phyloP scores from a whole-genome alignment of 2,797 vertebrate species.

The Florisuga fusca region DNA sequence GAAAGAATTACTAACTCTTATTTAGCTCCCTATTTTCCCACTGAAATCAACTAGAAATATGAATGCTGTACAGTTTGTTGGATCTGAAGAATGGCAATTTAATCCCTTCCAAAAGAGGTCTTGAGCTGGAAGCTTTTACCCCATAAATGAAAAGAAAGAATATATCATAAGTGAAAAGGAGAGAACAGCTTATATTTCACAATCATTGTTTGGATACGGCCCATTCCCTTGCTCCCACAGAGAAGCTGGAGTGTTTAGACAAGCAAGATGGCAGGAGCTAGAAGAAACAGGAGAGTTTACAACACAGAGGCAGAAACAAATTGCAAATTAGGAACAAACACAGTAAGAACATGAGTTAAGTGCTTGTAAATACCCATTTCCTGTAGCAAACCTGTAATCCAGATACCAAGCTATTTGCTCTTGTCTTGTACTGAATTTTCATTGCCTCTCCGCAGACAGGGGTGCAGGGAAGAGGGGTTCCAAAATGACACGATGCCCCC shows the following conservation, averaged over 20 bases:
- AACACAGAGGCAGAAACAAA: not conserved
- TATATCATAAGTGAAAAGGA: not conserved
- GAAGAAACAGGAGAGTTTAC: not conserved
- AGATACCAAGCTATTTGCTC: not conserved
- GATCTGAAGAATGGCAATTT: not conserved
- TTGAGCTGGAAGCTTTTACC: not conserved
- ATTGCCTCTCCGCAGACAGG: not conserved
- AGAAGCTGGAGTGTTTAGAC: not conserved
- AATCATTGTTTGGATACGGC: not conserved
- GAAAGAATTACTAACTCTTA: not conserved
- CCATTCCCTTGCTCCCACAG: not conserved
- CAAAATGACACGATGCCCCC: not conserved
- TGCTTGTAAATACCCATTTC: not conserved
- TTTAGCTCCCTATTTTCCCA: not conserved
- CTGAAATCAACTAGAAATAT: not conserved
- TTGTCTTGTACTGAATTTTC: conserved; percentile 18
- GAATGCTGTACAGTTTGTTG: not conserved
- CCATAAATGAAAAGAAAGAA: not conserved
- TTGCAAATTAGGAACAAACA: not conserved
- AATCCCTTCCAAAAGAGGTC: not conserved
- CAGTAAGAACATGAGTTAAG: not conserved
- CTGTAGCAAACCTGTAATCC: not conserved
- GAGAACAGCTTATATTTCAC: not conserved
- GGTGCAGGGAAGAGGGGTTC: not conserved
- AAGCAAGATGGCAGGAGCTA: not conserved